Percentiles rank a stretch among this genome's conserved stretches.
Conservation (phyloP, 2,113 vertebrate genomes). For the Reinhardtius hippoglossoides region DNA sequence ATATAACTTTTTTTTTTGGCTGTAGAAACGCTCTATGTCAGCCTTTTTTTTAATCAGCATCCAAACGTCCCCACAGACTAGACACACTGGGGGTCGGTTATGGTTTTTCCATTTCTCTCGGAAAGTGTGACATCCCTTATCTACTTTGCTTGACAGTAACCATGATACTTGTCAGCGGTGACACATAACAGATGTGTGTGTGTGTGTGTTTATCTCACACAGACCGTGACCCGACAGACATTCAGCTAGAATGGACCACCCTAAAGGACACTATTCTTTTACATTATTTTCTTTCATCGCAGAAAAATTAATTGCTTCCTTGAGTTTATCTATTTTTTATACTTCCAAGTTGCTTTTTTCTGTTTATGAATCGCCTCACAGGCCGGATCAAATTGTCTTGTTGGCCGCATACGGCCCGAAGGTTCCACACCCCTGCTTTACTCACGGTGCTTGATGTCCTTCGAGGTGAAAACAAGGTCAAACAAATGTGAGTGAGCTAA, state of each 20-base stretch:
- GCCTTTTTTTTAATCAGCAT: no score
- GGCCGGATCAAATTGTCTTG: neutral
- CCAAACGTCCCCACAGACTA: no score
- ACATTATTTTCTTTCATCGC: neutral
- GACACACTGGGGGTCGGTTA: neutral
- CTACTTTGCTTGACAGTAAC: neutral
- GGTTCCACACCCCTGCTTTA: neutral
- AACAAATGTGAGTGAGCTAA: slow-evolving; percentile 13
- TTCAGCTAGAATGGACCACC: neutral
- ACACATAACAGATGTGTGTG: neutral
- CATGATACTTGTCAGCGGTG: neutral
- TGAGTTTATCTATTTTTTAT: no score
- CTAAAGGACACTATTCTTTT: neutral
- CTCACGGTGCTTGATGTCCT: neutral
- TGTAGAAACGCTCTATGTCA: no score
- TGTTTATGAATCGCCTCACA: neutral
- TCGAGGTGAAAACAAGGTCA: neutral
- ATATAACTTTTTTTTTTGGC: no score
- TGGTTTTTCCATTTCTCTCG: neutral
- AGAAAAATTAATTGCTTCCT: no score
- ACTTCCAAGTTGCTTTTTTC: neutral
- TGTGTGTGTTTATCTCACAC: neutral
- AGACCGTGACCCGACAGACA: neutral
- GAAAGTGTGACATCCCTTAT: neutral
- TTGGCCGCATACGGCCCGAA: neutral